Percentiles rank a stretch among this genome's conserved stretches.
phyloP scores from a whole-genome alignment of 1,140 invertebrate genomes.

The Zophobas morio region DNA sequence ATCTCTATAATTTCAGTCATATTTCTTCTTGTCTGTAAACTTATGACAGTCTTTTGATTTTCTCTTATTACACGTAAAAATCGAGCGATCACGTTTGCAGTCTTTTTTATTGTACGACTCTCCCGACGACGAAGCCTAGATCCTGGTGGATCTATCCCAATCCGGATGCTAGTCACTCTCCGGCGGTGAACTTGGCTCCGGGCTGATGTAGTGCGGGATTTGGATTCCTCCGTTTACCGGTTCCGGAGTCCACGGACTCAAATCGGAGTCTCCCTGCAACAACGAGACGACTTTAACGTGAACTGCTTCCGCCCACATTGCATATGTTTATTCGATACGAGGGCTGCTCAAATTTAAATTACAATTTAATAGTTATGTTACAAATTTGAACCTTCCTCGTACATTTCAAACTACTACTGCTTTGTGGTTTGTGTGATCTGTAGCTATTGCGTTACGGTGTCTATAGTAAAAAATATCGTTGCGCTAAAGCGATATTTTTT shows the following conservation, averaged over 20 bases:
- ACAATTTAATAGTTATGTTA: too few relatives aligned
- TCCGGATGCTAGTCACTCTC: slow-evolving; percentile 63
- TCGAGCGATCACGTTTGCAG: slow-evolving; percentile 16
- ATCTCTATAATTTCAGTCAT: too few relatives aligned
- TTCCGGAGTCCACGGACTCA: slow-evolving; percentile 64
- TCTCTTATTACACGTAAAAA: slow-evolving; percentile 3
- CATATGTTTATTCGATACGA: too few relatives aligned
- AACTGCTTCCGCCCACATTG: too few relatives aligned
- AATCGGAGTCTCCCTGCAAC: slow-evolving; percentile 67
- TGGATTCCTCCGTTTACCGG: slow-evolving; percentile 60
- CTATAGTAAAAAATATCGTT: not conserved
- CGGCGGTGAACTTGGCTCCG: slow-evolving; percentile 60
- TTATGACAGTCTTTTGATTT: slow-evolving; percentile 5
- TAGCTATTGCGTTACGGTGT: not conserved
- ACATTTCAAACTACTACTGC: not conserved
- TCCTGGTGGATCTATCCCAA: slow-evolving; percentile 65
- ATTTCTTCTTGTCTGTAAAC: not conserved
- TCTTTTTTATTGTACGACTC: slow-evolving; percentile 29
- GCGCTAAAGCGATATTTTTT: not conserved
- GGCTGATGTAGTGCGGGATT: slow-evolving; percentile 61
- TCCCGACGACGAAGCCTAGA: slow-evolving; percentile 53
- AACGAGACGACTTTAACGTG: slow-evolving; percentile 11
- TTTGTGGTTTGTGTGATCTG: not conserved
- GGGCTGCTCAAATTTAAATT: too few relatives aligned
- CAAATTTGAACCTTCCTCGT: too few relatives aligned